A percentile compares a stretch with the other conserved stretches of the same genome.
Evolutionary conservation across 2,888 invertebrate genomes (phyloP).

Genomic region (Rambutsinella grinnellia): DNA sequence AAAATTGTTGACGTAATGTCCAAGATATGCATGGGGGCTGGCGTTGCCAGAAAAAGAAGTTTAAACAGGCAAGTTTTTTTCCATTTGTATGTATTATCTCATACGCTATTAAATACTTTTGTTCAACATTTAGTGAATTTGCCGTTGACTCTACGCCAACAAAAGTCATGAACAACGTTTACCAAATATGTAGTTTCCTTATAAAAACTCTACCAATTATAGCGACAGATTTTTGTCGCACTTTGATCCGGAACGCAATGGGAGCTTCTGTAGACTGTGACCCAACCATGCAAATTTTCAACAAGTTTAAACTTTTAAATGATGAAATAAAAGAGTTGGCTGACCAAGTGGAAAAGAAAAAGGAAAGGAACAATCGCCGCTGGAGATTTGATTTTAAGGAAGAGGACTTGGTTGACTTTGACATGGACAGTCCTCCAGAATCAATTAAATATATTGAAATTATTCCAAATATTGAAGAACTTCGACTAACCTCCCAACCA

Average conservation of each 20-base stretch:
- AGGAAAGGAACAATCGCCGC: not conserved
- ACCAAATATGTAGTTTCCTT: slow-evolving; percentile 15
- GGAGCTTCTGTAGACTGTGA: slow-evolving; percentile 12
- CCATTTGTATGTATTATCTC: too few species aligned
- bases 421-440: slow-evolving; percentile 54
- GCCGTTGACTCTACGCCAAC: slow-evolving; percentile 18
- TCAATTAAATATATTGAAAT: slow-evolving; percentile 55
- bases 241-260: slow-evolving; percentile 10
- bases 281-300: not conserved
- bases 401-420: slow-evolving; percentile 43
- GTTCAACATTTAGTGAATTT: slow-evolving; percentile 16
- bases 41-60: too few species aligned
- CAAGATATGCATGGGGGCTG: not conserved
- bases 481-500: slow-evolving; percentile 65
- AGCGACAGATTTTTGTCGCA: slow-evolving; percentile 20
- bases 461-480: slow-evolving; percentile 52
- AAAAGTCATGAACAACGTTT: slow-evolving; percentile 27
- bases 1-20: slow-evolving; percentile 22
- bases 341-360: slow-evolving; percentile 14
- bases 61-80: too few species aligned
- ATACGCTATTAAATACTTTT: not conserved
- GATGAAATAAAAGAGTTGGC: slow-evolving; percentile 7
- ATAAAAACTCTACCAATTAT: slow-evolving; percentile 27
- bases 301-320: slow-evolving; percentile 15
- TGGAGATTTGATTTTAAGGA: slow-evolving; percentile 34